phyloP scores from a whole-genome alignment of 2,113 vertebrate species.

The Pungitius pungitius region DNA sequence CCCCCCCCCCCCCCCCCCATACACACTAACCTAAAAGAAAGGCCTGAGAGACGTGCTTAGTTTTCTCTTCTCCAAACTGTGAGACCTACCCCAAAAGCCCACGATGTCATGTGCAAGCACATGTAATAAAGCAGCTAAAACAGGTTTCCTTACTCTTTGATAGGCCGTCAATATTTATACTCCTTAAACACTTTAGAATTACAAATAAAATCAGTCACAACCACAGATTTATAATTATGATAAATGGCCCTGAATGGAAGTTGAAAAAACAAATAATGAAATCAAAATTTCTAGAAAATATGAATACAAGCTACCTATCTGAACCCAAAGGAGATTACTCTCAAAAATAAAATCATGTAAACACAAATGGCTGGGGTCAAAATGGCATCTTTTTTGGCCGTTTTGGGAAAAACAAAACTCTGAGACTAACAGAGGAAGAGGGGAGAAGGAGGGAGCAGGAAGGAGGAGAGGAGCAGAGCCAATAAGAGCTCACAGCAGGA shows the following conservation, averaged over 20 bases:
- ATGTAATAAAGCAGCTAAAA: conserved; percentile 32
- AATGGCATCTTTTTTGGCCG: not conserved
- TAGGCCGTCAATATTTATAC: too few species aligned
- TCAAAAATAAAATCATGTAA: not conserved
- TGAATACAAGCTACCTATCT: not conserved
- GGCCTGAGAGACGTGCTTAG: conserved; percentile 62
- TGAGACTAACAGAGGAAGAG: conserved; percentile 58
- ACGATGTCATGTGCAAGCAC: conserved; percentile 29
- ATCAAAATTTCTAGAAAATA: not conserved
- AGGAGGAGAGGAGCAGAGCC: conserved; percentile 83
- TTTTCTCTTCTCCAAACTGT: conserved; percentile 59
- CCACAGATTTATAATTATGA: not conserved
- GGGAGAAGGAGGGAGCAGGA: conserved; percentile 44
- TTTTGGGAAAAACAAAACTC: conserved; percentile 16
- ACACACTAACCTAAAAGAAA: conserved; percentile 27
- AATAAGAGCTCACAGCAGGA: conserved; percentile 99
- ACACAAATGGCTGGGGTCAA: not conserved
- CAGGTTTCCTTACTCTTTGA: not conserved
- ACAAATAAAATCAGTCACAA: not conserved
- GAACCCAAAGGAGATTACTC: not conserved
- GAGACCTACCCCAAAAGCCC: conserved; percentile 38
- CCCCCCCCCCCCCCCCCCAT: conserved; percentile 14
- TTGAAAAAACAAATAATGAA: not conserved
- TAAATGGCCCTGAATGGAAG: not conserved
- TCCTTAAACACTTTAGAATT: not conserved